Evolutionary conservation across 2,888 invertebrate genomes (phyloP).

Genomic region (Scrobipalpa atriplicella): DNA sequence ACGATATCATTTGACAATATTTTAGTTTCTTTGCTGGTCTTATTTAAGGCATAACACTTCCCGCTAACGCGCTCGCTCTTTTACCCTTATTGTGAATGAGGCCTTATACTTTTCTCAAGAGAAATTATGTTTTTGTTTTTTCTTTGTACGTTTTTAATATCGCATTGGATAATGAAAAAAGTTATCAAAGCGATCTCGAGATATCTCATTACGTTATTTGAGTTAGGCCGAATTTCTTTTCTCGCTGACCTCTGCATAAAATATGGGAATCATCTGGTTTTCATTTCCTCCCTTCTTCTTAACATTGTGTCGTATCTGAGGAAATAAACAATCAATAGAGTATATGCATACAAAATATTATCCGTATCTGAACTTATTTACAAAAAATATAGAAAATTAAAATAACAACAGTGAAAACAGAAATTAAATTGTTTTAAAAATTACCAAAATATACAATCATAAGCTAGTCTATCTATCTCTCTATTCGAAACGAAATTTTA

Average conservation of each 20-base stretch:
- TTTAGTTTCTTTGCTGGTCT: not conserved
- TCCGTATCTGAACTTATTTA: too few relatives aligned
- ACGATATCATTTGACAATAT: too few relatives aligned
- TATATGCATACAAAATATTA: too few relatives aligned
- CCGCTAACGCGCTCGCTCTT: not conserved
- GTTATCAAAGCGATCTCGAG: conserved; percentile 18
- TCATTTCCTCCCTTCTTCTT: not conserved
- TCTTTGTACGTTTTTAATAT: conserved; percentile 18
- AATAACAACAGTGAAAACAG: too few relatives aligned
- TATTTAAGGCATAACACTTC: not conserved
- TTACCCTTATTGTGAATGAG: not conserved
- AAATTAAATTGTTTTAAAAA: too few relatives aligned
- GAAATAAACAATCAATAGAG: too few relatives aligned
- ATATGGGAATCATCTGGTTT: not conserved
- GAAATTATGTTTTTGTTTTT: conserved; percentile 22
- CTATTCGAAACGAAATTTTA: too few relatives aligned
- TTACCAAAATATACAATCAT: too few relatives aligned
- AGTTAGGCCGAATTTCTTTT: not conserved
- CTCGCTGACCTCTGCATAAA: not conserved
- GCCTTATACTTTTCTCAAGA: conserved; percentile 5
- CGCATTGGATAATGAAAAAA: conserved; percentile 23
- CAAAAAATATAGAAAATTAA: too few relatives aligned
- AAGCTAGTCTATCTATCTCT: too few relatives aligned
- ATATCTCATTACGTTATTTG: conserved; percentile 1
- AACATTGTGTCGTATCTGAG: too few relatives aligned